Evolutionary conservation across 2,797 vertebrate genomes (phyloP), one percentile per base, ranked within the genome.

Genomic region (Emydoidea blandingii): DNA sequence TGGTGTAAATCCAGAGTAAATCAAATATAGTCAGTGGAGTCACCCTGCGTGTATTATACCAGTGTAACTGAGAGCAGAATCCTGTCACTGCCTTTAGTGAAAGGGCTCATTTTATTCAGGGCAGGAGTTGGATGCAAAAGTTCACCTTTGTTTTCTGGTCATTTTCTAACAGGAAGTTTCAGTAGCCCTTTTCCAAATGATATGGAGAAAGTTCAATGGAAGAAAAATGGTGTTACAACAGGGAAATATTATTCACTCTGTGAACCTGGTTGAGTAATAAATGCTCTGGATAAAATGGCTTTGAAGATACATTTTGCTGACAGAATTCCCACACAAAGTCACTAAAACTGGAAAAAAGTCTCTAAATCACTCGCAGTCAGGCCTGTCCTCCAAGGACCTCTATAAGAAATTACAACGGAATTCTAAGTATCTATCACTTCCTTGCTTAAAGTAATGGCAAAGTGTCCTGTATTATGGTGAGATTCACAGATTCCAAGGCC

Each of bases 301-400:
- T 94, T 89, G 84, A 88, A 50, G 57, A 85, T 83, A 87, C 1
- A 62, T 91, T 95, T 96, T 96, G 53, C 83, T 93, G 87, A 88
- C 83, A 95, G 84, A 94, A 96, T 94, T 96, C 53, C 81, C 89
- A 47, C 15, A 85, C 21, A 76, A 92, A 90, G n/a, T 68, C 74
- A 84, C 19, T 12, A 47, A 85, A 95, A 88, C 27, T 52, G 44
- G 0, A 59, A 86, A 85, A 88, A 78, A 47, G 6, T 10, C 2
- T 94, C 74, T 53, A 90, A 88, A 94, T 90, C 65, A 83, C 19
- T 68, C 25, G 1, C 57, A 92, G 49, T 57, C 91, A 85, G 65
- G 4, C 37, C 49, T 80, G 21, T 83, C 23, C 88, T 52, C 87
- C 53, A 78, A 56, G 23, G 85, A 87, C 85, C 79, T 96, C 89